These are phyloP conservation scores for Orussus abietinus DNA, from an alignment of 1,140 invertebrate species.

Conservation along the genomic window DNA sequence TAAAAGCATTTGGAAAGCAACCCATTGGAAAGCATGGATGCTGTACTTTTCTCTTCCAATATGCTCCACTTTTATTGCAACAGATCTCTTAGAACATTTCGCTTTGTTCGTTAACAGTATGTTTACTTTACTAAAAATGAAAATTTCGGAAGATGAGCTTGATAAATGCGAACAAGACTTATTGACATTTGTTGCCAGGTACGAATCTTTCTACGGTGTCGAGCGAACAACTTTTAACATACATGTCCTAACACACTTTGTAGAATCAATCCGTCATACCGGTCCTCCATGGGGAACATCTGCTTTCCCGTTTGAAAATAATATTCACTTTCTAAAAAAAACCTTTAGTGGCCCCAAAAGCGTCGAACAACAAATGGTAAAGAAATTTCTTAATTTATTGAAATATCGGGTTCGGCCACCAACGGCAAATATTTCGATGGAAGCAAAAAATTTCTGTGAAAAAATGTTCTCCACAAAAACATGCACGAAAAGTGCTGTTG, in stretches of 20 bases:
- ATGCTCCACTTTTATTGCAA: slow-evolving; percentile 6
- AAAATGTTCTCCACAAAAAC: too few relatives aligned
- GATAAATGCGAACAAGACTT: slow-evolving; percentile 11
- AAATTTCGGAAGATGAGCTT: slow-evolving; percentile 10
- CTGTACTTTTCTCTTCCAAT: slow-evolving; percentile 15
- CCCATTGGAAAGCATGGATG: slow-evolving; percentile 12
- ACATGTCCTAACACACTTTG: slow-evolving; percentile 12
- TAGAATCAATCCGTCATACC: slow-evolving; percentile 7
- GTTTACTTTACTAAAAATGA: slow-evolving; percentile 7
- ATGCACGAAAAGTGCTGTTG: not conserved
- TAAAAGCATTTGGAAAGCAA: slow-evolving; percentile 14
- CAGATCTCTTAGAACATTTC: slow-evolving; percentile 11
- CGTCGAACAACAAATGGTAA: slow-evolving; percentile 10
- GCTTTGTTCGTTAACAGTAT: slow-evolving; percentile 12
- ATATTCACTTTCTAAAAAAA: slow-evolving; percentile 14
- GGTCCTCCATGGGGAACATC: slow-evolving; percentile 17
- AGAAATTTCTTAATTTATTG: slow-evolving; percentile 1
- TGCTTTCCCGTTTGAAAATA: slow-evolving; percentile 14
- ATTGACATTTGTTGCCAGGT: slow-evolving; percentile 9
- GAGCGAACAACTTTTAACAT: slow-evolving; percentile 11
- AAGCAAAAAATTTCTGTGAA: too few relatives aligned
- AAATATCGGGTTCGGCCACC: too few relatives aligned
- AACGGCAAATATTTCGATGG: too few relatives aligned
- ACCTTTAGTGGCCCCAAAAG: slow-evolving; percentile 12
- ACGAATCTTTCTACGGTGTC: slow-evolving; percentile 11